Conservation (phyloP, 2,797 vertebrate genomes). For the Melanotaenia nigrans region DNA sequence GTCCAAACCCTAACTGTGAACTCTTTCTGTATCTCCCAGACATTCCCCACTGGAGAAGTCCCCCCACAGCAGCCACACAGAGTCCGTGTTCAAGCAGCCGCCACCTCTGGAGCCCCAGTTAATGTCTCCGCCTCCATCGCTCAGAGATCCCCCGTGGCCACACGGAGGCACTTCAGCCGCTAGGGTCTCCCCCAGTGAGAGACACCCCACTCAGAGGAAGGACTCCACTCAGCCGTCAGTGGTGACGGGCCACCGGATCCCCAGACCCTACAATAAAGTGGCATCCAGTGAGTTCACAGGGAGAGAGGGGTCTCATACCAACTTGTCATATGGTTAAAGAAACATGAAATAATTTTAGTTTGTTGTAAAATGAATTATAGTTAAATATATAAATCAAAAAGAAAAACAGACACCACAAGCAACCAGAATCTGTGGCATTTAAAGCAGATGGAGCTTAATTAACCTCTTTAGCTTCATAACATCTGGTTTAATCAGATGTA, state of each 20-base stretch:
- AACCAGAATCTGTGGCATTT: too few relatives aligned
- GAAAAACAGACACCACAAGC: too few relatives aligned
- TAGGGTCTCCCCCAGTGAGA: slow-evolving; percentile 73
- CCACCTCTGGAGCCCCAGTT: slow-evolving; percentile 77
- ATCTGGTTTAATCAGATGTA: too few relatives aligned
- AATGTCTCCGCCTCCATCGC: slow-evolving; percentile 72
- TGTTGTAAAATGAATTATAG: too few relatives aligned
- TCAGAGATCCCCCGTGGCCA: slow-evolving; percentile 84
- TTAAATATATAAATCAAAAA: too few relatives aligned
- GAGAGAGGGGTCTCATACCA: neutral
- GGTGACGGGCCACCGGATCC: slow-evolving; percentile 67
- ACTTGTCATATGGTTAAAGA: too few relatives aligned
- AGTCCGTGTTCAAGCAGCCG: slow-evolving; percentile 86
- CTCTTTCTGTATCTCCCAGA: slow-evolving; percentile 66
- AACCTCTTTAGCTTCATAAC: too few relatives aligned
- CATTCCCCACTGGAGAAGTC: slow-evolving; percentile 90
- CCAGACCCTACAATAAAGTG: slow-evolving; percentile 89
- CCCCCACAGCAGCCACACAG: slow-evolving; percentile 85
- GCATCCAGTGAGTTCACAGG: slow-evolving; percentile 85
- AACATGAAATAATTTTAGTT: too few relatives aligned
- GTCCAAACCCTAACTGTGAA: too few relatives aligned
- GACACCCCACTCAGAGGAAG: slow-evolving; percentile 69
- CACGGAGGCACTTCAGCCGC: slow-evolving; percentile 82
- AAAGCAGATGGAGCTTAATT: too few relatives aligned
- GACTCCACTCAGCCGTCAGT: slow-evolving; percentile 60